A percentile compares a stretch with the other conserved stretches of the same genome.
Evolutionary conservation across 2,888 invertebrate genomes (phyloP).

Genomic region (Heliconius aoede): DNA sequence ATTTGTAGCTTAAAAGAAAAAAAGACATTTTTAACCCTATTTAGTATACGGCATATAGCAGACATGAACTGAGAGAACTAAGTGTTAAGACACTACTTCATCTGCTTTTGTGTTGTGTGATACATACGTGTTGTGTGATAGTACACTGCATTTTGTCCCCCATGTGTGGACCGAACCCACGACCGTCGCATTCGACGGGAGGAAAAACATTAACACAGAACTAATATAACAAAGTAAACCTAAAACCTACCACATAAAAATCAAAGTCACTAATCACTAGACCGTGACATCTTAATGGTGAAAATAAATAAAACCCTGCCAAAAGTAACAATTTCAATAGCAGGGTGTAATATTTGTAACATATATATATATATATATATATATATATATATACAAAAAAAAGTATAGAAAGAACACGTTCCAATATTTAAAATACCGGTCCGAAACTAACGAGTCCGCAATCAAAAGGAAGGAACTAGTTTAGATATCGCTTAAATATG

Average conservation of each 20-base stretch:
- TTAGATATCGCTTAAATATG: constrained; percentile 30
- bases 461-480: constrained; percentile 33
- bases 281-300: neutral
- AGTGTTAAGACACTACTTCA: neutral
- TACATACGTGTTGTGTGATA: no score
- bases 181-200: no score
- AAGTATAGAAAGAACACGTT: constrained; percentile 14
- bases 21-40: neutral
- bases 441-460: constrained; percentile 22
- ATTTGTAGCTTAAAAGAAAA: neutral
- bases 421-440: constrained; percentile 17
- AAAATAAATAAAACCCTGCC: neutral
- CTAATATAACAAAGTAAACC: neutral
- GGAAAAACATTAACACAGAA: neutral
- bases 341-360: neutral
- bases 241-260: neutral
- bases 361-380: neutral
- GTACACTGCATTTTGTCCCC: no score
- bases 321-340: neutral
- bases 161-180: no score
- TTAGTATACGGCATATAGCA: no score
- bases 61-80: neutral
- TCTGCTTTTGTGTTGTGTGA: no score
- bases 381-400: neutral
- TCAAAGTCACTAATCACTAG: neutral